A percentile compares a stretch with the other conserved stretches of the same genome.
phyloP scores from a whole-genome alignment of 2,113 vertebrate species.

The Rutilus rutilus region DNA sequence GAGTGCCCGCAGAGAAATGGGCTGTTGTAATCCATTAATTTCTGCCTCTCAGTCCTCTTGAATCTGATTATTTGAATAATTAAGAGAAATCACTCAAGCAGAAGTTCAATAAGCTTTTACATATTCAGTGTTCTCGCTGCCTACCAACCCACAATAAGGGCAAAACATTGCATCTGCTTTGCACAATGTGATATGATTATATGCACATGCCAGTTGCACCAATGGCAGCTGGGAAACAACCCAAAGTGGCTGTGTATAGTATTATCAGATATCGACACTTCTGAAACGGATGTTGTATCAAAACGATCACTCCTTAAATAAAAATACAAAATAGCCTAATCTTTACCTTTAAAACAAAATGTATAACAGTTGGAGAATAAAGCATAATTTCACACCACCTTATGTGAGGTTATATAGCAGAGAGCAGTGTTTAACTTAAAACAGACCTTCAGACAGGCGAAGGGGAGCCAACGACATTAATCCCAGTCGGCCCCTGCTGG shows the following conservation, averaged over 20 bases:
- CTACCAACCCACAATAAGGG: conserved; percentile 27
- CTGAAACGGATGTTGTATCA: background rate
- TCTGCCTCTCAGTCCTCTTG: conserved; percentile 62
- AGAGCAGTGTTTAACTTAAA: background rate
- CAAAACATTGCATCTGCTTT: conserved; percentile 46
- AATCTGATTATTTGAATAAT: conserved; percentile 76
- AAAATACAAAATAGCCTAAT: background rate
- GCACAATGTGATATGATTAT: conserved; percentile 57
- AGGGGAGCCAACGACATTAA: background rate
- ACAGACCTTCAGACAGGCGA: background rate
- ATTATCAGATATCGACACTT: background rate
- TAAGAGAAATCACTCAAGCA: conserved; percentile 71
- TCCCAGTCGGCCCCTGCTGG: background rate
- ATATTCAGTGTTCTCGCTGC: conserved; percentile 64
- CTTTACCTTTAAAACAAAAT: background rate
- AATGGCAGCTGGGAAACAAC: background rate
- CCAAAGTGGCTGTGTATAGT: background rate
- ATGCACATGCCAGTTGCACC: background rate
- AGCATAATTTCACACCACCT: background rate
- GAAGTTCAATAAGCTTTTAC: conserved; percentile 69
- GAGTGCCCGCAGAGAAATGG: conserved; percentile 29
- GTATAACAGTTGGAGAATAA: background rate
- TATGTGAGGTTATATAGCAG: background rate
- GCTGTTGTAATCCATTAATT: conserved; percentile 71
- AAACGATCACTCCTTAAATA: background rate